A percentile compares a stretch with the other conserved stretches of the same genome.
Conservation (phyloP, 2,797 vertebrate species). For the Tapirus indicus region DNA sequence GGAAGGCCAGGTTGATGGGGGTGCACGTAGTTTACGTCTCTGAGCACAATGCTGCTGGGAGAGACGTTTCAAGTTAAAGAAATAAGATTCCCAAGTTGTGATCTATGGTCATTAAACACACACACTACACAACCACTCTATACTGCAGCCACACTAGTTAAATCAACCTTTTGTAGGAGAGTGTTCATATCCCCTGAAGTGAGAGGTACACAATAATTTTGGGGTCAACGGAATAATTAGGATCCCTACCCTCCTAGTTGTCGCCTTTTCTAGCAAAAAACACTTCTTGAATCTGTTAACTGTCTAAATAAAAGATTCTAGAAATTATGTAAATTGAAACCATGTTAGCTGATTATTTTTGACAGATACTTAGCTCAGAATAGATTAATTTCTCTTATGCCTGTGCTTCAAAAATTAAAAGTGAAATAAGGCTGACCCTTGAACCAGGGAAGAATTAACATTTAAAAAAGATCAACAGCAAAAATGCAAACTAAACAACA, state of each 20-base stretch:
- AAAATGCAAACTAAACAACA: constrained; percentile 37
- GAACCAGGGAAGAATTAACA: constrained; percentile 36
- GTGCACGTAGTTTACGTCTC: neutral
- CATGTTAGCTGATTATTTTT: constrained; percentile 67
- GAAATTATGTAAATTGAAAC: constrained; percentile 54
- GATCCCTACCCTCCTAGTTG: neutral
- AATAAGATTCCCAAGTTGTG: neutral
- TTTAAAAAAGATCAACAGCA: constrained; percentile 57
- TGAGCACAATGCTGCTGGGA: neutral
- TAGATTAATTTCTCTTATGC: constrained; percentile 52
- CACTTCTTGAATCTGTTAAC: constrained; percentile 40
- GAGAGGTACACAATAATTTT: neutral
- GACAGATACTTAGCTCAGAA: constrained; percentile 51
- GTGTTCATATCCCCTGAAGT: neutral
- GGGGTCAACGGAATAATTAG: constrained; percentile 38
- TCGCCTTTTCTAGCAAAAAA: constrained; percentile 62
- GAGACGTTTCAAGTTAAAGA: neutral
- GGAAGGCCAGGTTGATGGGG: neutral
- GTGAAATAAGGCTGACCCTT: constrained; percentile 30
- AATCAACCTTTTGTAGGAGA: neutral
- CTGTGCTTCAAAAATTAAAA: constrained; percentile 60
- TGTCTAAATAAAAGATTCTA: constrained; percentile 63
- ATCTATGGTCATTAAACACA: neutral
- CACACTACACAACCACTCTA: neutral
- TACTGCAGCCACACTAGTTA: neutral